Evolutionary conservation across 2,113 vertebrate species (phyloP).

Genomic region (Dascyllus trimaculatus): DNA sequence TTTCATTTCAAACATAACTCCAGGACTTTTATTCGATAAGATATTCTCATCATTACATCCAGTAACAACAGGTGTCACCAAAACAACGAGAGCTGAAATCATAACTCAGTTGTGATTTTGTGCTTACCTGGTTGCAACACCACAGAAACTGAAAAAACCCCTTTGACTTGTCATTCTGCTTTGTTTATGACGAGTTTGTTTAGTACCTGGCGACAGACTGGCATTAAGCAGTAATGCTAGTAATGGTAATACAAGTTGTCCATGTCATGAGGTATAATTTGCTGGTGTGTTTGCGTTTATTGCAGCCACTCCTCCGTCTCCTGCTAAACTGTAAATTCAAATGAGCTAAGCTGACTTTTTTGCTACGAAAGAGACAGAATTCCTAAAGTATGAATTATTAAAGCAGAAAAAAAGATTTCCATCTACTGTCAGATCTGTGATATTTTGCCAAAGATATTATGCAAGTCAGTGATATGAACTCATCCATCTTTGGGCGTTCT

Average conservation of each 20-base stretch:
- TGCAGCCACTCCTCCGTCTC: neutral
- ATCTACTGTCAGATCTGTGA: slow-evolving; percentile 1
- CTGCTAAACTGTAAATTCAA: neutral
- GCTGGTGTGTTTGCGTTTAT: neutral
- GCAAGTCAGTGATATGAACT: slow-evolving; percentile 20
- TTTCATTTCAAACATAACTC: neutral
- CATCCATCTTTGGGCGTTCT: neutral
- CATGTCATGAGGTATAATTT: neutral
- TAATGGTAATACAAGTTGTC: slow-evolving; percentile 14
- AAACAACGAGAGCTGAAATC: neutral
- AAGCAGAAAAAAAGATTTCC: neutral
- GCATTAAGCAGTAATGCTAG: slow-evolving; percentile 28
- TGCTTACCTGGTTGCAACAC: too few species aligned
- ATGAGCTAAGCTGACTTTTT: neutral
- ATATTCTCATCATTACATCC: neutral
- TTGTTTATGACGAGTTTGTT: neutral
- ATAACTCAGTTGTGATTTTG: too few species aligned
- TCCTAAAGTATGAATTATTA: slow-evolving; percentile 1
- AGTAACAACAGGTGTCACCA: neutral
- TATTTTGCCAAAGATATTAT: slow-evolving; percentile 6
- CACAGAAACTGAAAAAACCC: slow-evolving; percentile 5
- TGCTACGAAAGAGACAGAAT: neutral
- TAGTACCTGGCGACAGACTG: slow-evolving; percentile 35
- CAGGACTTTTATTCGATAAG: neutral
- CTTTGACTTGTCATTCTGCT: slow-evolving; percentile 7